A percentile compares a stretch with the other conserved stretches of the same genome.
These are phyloP conservation scores for Ochropleura leucogaster DNA, from an alignment of 2,888 invertebrate genomes.

Conservation along the genomic window DNA sequence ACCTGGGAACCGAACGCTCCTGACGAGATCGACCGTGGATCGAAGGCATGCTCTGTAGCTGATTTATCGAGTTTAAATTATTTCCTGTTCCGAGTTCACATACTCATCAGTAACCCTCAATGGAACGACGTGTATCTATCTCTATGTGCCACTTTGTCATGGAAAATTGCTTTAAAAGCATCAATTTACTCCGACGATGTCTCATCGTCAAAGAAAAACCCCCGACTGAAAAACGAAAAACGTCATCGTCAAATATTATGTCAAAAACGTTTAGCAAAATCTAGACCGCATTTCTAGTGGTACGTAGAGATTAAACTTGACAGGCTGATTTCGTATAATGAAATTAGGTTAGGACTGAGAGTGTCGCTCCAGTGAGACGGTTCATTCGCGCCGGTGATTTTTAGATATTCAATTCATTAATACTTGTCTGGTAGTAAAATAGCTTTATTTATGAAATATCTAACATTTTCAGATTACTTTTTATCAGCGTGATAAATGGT, in stretches of 20 bases:
- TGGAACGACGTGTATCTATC: slow-evolving; percentile 13
- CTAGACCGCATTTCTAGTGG: slow-evolving; percentile 36
- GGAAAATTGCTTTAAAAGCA: slow-evolving; percentile 28
- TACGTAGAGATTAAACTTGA: slow-evolving; percentile 48
- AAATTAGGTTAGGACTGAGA: slow-evolving; percentile 53
- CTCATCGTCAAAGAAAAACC: neutral
- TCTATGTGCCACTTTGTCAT: slow-evolving; percentile 9
- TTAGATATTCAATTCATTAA: slow-evolving; percentile 48
- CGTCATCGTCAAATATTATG: slow-evolving; percentile 34
- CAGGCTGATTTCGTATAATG: slow-evolving; percentile 53
- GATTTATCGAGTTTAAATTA: slow-evolving; percentile 57
- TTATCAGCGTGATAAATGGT: slow-evolving; percentile 28
- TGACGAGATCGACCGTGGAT: slow-evolving; percentile 37
- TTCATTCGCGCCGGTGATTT: slow-evolving; percentile 45
- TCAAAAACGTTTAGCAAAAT: slow-evolving; percentile 37
- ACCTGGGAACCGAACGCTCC: slow-evolving; percentile 27
- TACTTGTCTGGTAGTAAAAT: slow-evolving; percentile 39
- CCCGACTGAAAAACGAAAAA: slow-evolving; percentile 34
- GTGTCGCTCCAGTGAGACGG: slow-evolving; percentile 30
- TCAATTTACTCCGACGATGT: slow-evolving; percentile 25
- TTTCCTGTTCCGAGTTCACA: slow-evolving; percentile 37
- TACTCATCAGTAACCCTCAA: slow-evolving; percentile 10
- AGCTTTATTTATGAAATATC: slow-evolving; percentile 31
- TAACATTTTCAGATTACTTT: slow-evolving; percentile 21
- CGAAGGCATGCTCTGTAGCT: slow-evolving; percentile 29